Conservation (phyloP, 2,797 vertebrate genomes). For the Iguana delicatissima region DNA sequence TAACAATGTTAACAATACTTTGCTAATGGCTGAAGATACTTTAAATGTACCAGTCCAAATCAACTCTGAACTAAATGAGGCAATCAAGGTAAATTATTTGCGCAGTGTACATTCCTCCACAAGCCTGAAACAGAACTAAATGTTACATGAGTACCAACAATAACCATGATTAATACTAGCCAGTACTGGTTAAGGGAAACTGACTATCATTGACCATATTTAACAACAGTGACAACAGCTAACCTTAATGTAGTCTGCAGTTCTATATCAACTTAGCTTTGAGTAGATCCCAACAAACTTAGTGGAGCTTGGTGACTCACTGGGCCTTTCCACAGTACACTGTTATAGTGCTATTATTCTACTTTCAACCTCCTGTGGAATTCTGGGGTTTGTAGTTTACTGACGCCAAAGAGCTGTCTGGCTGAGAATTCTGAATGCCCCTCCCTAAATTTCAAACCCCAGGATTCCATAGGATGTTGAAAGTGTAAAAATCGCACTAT, state of each 20-base stretch:
- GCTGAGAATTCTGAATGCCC: no score
- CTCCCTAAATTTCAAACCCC: no score
- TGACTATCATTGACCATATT: not conserved
- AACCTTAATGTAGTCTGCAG: not conserved
- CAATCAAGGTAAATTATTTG: conserved; percentile 84
- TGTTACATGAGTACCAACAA: not conserved
- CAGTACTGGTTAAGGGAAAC: no score
- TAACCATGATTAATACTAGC: not conserved
- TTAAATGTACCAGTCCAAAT: conserved; percentile 74
- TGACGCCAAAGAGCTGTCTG: no score
- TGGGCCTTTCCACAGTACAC: no score
- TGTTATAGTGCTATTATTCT: no score
- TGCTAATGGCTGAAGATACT: conserved; percentile 74
- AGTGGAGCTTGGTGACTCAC: not conserved
- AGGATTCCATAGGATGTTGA: no score
- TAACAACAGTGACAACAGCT: not conserved
- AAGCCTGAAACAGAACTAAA: not conserved
- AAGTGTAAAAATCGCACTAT: no score
- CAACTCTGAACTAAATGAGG: conserved; percentile 78
- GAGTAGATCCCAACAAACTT: not conserved
- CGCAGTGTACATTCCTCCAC: not conserved
- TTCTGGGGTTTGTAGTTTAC: no score
- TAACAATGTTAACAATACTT: conserved; percentile 76
- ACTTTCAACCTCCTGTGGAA: no score
- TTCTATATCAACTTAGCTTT: not conserved